Percentiles rank a stretch among this genome's conserved stretches.
phyloP scores from a whole-genome alignment of 92 coral and sea anemone genomes.

The Virgularia gustaviana region DNA sequence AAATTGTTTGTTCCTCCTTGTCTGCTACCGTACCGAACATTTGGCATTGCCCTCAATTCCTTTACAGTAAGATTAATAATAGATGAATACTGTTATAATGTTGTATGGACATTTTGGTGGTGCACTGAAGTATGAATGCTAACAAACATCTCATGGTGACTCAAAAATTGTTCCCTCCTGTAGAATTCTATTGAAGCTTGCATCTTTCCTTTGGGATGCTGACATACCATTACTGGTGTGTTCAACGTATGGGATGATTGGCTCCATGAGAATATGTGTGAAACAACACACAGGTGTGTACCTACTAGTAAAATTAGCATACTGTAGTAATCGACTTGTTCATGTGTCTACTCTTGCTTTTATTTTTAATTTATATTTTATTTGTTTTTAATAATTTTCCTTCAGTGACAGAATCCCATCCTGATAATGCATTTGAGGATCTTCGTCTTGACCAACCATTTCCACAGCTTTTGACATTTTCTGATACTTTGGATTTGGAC shows the following conservation, averaged over 20 bases:
- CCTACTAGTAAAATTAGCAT: not conserved
- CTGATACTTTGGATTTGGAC: conserved; percentile 67
- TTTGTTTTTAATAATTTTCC: conserved; percentile 8
- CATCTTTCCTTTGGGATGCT: conserved; percentile 65
- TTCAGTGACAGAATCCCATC: conserved; percentile 95
- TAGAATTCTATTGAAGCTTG: conserved; percentile 75
- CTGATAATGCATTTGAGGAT: conserved; percentile 85
- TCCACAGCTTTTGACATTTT: conserved; percentile 67
- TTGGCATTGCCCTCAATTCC: no score
- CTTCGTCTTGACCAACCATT: conserved; percentile 90
- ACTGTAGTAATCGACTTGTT: not conserved
- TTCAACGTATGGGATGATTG: conserved; percentile 91
- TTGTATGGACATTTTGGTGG: no score
- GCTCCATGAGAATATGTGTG: conserved; percentile 83
- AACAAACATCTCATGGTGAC: no score
- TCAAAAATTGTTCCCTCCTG: no score
- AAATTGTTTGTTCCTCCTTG: no score
- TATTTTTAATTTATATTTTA: not conserved
- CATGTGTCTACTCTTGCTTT: not conserved
- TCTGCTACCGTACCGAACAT: no score
- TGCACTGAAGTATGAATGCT: no score
- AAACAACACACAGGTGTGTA: conserved; percentile 82
- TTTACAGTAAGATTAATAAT: no score
- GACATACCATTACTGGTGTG: conserved; percentile 83
- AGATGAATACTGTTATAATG: no score